Evolutionary conservation across 2,888 invertebrate species (phyloP).

Genomic region (Blera fallax): DNA sequence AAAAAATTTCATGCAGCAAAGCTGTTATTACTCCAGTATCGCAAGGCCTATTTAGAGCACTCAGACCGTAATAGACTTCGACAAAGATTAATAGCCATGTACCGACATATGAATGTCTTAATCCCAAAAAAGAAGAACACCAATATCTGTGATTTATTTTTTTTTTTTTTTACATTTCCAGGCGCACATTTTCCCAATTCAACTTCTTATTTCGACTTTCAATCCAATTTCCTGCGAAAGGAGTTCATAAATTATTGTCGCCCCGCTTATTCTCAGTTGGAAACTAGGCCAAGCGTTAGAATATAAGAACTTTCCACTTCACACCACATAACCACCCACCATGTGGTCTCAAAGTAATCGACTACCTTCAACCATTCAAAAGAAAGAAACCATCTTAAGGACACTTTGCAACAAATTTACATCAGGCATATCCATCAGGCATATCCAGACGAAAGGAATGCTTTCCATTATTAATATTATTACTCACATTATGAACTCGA

Average conservation of each 20-base stretch:
- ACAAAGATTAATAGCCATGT: not conserved
- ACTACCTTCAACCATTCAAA: slow-evolving; percentile 23
- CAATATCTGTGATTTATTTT: not conserved
- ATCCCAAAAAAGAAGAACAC: not conserved
- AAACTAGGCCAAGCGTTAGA: slow-evolving; percentile 51
- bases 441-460: slow-evolving; percentile 55
- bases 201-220: slow-evolving; percentile 40
- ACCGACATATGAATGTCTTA: not conserved
- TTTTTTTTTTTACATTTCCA: not conserved
- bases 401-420: slow-evolving; percentile 70
- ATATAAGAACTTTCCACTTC: slow-evolving; percentile 46
- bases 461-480: slow-evolving; percentile 70
- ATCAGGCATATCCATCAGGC: slow-evolving; percentile 67
- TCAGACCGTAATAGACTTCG: not conserved
- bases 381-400: slow-evolving; percentile 49
- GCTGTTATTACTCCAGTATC: too few relatives aligned
- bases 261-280: slow-evolving; percentile 25
- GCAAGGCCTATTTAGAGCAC: too few relatives aligned
- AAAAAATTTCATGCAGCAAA: too few relatives aligned
- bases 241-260: slow-evolving; percentile 63
- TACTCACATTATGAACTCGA: slow-evolving; percentile 69
- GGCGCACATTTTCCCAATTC: not conserved
- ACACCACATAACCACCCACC: slow-evolving; percentile 50
- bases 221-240: slow-evolving; percentile 29
- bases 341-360: slow-evolving; percentile 46